Evolutionary conservation across 1,140 invertebrate species (phyloP), one percentile per base, ranked within the genome.

Genomic region (Lethocerus indicus): DNA sequence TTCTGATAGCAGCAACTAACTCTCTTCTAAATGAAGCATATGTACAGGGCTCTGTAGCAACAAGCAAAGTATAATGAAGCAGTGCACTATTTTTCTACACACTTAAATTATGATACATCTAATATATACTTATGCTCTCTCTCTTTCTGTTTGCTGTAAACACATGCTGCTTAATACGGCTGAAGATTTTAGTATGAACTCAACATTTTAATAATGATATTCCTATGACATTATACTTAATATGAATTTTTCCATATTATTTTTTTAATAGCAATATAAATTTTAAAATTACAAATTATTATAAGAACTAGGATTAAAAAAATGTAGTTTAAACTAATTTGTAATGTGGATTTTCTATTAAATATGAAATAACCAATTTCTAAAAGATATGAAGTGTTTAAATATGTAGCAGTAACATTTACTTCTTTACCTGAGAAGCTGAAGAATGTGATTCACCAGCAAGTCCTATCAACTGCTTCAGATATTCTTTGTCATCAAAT

Each of bases 401-500:
- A 41, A 41, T 41, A 25, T 4, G 27, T 18, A 12, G 3, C 27
- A 23, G 12, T 23, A 25, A 24, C 23, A 45, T 18, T 45, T 9
- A 32, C 9, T 9, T 32, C n/a, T 32, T 32, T 32, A 35, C 35
- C 46, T 48, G 35, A 37, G 24, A 16, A 6, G 47, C 39, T 3
- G 47, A 20, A 3, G 47, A 49, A n/a, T 36, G 37, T 3, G 35
- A 24, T 7, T 52, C 51, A 29, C 48, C 51, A 4, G 41, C 40
- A 2, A 21, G 16, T 24, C 49, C 54, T 13, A 47, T 51, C 52
- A 77, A 73, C 60, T 92, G 84, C 65, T 82, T 82, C 59, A 92
- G 76, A 71, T 95, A 95, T 52, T 88, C 85, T 68, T 85, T 90
- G 69, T 92, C 87, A 63, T 92, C 86, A 66, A 92, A 94, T 61